Conservation (phyloP, 2,888 invertebrate genomes). For the Ptilodon capucinus region DNA sequence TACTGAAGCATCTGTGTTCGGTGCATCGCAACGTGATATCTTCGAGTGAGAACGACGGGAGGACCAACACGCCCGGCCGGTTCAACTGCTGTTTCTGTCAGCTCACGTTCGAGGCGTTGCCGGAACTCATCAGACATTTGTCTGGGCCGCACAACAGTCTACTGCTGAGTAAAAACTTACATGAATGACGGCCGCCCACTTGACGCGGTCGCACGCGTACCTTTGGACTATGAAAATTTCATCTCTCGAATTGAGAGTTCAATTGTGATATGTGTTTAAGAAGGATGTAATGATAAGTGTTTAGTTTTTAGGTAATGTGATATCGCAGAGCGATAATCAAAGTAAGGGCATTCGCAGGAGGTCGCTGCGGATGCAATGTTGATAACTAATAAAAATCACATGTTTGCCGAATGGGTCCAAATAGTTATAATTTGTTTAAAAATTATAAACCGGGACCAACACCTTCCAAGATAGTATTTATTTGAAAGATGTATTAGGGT, state of each 20-base stretch:
- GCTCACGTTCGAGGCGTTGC: conserved; percentile 92
- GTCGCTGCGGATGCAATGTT: conserved; percentile 61
- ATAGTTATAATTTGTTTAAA: conserved; percentile 83
- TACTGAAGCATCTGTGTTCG: conserved; percentile 93
- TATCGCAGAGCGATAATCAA: conserved; percentile 79
- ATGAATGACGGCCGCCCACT: conserved; percentile 83
- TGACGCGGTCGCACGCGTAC: conserved; percentile 66
- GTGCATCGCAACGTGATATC: conserved; percentile 95
- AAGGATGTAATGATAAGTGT: conserved; percentile 68
- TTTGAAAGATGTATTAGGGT: conserved; percentile 80
- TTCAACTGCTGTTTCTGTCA: conserved; percentile 95
- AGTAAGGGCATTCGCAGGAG: conserved; percentile 63
- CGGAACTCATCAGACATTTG: conserved; percentile 92
- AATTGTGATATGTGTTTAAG: conserved; percentile 82
- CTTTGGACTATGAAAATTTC: conserved; percentile 70
- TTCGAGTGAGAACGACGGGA: conserved; percentile 88
- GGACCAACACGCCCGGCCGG: conserved; percentile 83
- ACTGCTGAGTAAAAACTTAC: conserved; percentile 92
- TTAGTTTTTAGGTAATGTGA: conserved; percentile 65
- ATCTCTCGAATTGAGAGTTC: conserved; percentile 72
- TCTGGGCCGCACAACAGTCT: conserved; percentile 95
- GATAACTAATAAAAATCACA: conserved; percentile 66
- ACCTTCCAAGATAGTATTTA: conserved; percentile 83
- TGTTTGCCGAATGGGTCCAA: conserved; percentile 80
- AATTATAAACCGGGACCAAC: conserved; percentile 83